Conservation (phyloP, 2,113 vertebrate species). For the Phaethornis superciliosus region DNA sequence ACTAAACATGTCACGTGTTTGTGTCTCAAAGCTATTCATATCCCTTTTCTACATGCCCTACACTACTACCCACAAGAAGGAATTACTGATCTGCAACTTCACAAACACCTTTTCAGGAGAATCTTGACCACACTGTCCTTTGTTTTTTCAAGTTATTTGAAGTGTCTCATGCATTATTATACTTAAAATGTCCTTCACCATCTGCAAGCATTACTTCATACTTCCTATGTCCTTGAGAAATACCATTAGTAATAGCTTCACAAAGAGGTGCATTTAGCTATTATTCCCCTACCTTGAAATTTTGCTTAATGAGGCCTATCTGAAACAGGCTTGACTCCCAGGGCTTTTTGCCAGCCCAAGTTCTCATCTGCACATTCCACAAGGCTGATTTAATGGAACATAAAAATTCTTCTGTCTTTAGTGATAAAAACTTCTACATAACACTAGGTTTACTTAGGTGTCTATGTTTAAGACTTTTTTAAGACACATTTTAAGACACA, state of each 20-base stretch:
- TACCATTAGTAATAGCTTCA: not conserved
- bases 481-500: not conserved
- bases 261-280: not conserved
- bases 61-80: not conserved
- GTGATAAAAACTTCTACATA: not conserved
- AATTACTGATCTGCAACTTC: not conserved
- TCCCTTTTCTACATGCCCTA: not conserved
- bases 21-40: not conserved
- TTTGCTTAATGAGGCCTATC: constrained; percentile 39
- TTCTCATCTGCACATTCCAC: not conserved
- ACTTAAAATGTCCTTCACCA: not conserved
- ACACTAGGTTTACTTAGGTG: not conserved
- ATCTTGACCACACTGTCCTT: not conserved
- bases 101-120: not conserved
- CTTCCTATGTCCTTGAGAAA: not conserved
- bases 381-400: not conserved
- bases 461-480: not conserved
- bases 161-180: not conserved
- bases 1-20: not conserved
- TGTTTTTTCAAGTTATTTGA: not conserved
- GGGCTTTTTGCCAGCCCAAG: not conserved
- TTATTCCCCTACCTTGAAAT: not conserved
- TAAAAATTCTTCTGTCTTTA: not conserved
- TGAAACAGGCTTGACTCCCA: not conserved
- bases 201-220: not conserved